Conservation (phyloP, 2,113 vertebrate species). For the Cnemophilus loriae region DNA sequence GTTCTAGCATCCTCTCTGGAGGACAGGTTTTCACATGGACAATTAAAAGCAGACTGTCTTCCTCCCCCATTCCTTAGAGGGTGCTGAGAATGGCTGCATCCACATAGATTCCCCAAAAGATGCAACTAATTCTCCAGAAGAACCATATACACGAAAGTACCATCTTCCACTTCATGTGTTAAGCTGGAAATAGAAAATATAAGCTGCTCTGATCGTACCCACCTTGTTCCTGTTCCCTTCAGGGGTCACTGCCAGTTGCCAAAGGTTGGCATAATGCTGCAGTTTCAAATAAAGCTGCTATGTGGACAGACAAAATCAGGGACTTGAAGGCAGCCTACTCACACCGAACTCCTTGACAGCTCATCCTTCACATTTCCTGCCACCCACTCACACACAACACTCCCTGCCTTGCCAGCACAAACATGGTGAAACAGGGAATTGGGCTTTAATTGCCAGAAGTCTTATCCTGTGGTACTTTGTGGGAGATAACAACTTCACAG, state of each 20-base stretch:
- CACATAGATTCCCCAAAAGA: not conserved
- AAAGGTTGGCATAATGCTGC: not conserved
- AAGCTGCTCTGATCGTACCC: not conserved
- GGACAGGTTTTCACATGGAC: not conserved
- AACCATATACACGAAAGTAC: rapidly evolving
- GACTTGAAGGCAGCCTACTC: not conserved
- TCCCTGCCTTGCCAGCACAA: not conserved
- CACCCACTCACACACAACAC: not conserved
- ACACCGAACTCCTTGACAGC: not conserved
- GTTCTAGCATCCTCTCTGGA: not conserved
- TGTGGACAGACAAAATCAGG: not conserved
- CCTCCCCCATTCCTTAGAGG: not conserved
- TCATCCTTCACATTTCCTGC: constrained; percentile 1
- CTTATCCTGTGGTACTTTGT: not conserved
- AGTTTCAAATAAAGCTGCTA: not conserved
- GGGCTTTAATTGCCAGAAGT: not conserved
- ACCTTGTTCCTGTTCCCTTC: not conserved
- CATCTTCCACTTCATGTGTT: not conserved
- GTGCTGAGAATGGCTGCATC: not conserved
- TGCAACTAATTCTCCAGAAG: not conserved
- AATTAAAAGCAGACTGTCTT: not conserved
- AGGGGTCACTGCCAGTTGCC: not conserved
- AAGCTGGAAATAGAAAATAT: not conserved
- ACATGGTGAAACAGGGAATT: not conserved
- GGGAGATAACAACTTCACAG: not conserved